phyloP scores from a whole-genome alignment of 2,797 vertebrate genomes.

The Acrossocheilus fasciatus region DNA sequence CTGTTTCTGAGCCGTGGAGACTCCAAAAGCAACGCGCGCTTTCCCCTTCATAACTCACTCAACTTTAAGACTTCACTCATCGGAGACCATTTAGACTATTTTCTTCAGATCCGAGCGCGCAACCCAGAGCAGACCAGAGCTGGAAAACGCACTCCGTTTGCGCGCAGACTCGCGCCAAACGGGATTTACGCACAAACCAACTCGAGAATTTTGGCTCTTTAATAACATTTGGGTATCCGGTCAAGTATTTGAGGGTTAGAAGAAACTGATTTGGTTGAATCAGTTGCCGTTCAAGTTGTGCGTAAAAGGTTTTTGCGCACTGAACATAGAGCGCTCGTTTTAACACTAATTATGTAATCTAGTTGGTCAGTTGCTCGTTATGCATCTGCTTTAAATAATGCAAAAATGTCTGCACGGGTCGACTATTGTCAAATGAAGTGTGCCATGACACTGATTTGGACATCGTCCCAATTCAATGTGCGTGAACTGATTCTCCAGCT shows the following conservation, averaged over 20 bases:
- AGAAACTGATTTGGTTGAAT: neutral
- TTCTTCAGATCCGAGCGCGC: neutral
- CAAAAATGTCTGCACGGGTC: neutral
- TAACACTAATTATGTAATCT: conserved; percentile 5
- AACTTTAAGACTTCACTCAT: conserved; percentile 9
- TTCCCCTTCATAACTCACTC: neutral
- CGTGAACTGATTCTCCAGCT: neutral
- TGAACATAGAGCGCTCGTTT: neutral
- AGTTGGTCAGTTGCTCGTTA: neutral
- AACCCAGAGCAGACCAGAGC: neutral
- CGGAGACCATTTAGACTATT: neutral
- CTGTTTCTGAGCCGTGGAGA: neutral
- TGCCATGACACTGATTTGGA: neutral
- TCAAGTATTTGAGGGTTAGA: neutral
- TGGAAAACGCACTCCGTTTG: neutral
- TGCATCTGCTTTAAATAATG: neutral
- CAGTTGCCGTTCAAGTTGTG: neutral
- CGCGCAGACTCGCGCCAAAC: neutral
- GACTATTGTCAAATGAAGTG: neutral
- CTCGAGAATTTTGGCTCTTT: neutral
- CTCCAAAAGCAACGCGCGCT: neutral
- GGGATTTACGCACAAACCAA: conserved; percentile 6
- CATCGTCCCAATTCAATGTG: neutral
- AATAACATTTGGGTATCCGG: neutral
- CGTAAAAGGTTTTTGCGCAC: conserved; percentile 8